Evolutionary conservation across 1,140 invertebrate genomes (phyloP).

Genomic region (Drosophila sucinea): DNA sequence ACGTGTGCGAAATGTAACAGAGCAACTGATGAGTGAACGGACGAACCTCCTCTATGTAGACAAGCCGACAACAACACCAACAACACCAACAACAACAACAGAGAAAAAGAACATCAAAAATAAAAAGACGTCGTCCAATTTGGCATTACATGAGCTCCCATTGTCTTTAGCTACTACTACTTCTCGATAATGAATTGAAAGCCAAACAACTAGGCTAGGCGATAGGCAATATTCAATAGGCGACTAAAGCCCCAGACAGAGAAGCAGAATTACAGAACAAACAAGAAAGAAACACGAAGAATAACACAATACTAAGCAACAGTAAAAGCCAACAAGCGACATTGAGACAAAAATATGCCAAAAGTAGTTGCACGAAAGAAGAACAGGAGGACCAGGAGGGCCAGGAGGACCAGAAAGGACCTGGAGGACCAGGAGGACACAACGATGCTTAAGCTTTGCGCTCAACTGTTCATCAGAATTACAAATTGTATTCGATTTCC

Average conservation of each 20-base stretch:
- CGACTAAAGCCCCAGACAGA: slow-evolving; percentile 16
- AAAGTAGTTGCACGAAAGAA: slow-evolving; percentile 55
- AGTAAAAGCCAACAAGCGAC: slow-evolving; percentile 39
- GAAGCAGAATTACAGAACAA: slow-evolving; percentile 1
- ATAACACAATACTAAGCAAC: slow-evolving; percentile 25
- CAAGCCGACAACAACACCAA: slow-evolving; percentile 32
- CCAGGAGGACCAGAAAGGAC: slow-evolving; percentile 40
- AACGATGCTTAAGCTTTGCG: slow-evolving; percentile 64
- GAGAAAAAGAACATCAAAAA: slow-evolving; percentile 11
- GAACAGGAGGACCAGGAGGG: slow-evolving; percentile 43
- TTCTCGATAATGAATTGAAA: slow-evolving; percentile 74
- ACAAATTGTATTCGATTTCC: slow-evolving; percentile 83
- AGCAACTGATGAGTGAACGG: slow-evolving; percentile 68
- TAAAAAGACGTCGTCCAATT: slow-evolving; percentile 76
- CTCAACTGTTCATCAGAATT: slow-evolving; percentile 80
- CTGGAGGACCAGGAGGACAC: slow-evolving; percentile 23
- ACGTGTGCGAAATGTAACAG: slow-evolving; percentile 77
- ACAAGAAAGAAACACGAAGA: slow-evolving; percentile 20
- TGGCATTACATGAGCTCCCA: slow-evolving; percentile 68
- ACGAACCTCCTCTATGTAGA: slow-evolving; percentile 13
- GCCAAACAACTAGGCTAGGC: slow-evolving; percentile 22
- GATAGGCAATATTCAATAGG: slow-evolving; percentile 14
- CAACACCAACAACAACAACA: slow-evolving; percentile 28
- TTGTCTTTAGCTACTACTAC: slow-evolving; percentile 48
- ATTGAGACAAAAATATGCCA: slow-evolving; percentile 50